These are phyloP conservation scores for Periophthalmus magnuspinnatus DNA, from an alignment of 2,797 vertebrate species.

Conservation along the genomic window DNA sequence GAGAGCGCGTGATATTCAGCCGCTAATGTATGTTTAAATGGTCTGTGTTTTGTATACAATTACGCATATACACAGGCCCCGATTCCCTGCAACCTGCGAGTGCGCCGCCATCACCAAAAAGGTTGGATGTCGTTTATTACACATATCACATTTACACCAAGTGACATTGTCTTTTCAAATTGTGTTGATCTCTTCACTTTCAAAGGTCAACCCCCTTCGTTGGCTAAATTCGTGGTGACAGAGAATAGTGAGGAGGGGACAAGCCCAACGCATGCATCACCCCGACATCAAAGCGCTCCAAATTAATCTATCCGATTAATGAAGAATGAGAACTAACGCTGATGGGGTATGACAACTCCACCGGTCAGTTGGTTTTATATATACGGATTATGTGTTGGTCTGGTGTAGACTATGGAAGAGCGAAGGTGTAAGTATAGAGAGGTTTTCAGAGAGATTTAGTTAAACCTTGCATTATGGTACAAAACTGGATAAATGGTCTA, in stretches of 20 bases:
- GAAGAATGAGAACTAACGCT: constrained; percentile 89
- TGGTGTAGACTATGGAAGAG: constrained; percentile 56
- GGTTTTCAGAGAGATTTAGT: too few relatives aligned
- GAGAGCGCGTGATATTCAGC: constrained; percentile 38
- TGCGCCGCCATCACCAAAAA: constrained; percentile 79
- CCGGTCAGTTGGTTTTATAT: constrained; percentile 75
- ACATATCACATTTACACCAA: constrained; percentile 97
- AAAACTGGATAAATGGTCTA: too few relatives aligned
- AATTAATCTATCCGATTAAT: constrained; percentile 98
- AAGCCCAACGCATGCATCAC: constrained; percentile 87
- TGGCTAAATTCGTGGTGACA: constrained; percentile 98
- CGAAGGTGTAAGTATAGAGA: constrained; percentile 64
- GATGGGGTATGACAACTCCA: constrained; percentile 81
- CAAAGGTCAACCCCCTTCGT: constrained; percentile 97
- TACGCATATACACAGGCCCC: constrained; percentile 60
- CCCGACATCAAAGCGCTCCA: constrained; percentile 89
- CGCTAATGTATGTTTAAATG: constrained; percentile 43
- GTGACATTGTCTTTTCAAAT: constrained; percentile 99
- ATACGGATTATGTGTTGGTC: constrained; percentile 30
- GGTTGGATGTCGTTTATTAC: constrained; percentile 85
- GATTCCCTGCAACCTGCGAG: constrained; percentile 66
- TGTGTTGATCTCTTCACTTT: constrained; percentile 98
- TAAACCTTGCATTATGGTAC: neutral
- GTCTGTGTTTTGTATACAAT: constrained; percentile 44
- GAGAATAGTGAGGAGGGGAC: constrained; percentile 91